These are phyloP conservation scores for Antennarius maculatus DNA, from an alignment of 2,797 vertebrate species.

Conservation along the genomic window DNA sequence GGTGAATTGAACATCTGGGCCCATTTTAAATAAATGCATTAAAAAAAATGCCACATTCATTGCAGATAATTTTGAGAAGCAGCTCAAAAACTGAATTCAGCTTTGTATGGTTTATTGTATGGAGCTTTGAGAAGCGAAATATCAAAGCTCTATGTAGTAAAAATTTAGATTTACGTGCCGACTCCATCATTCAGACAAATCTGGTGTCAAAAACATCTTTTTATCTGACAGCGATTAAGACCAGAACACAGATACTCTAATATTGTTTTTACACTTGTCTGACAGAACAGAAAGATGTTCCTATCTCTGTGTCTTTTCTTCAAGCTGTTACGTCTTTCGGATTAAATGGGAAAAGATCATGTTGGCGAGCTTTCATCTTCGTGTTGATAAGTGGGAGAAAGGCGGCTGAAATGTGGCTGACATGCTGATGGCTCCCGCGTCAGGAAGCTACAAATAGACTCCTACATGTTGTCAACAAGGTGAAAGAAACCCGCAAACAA, in stretches of 20 bases:
- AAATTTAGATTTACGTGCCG: constrained; percentile 25
- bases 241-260: constrained; percentile 52
- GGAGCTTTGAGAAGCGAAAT: not conserved
- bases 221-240: constrained; percentile 54
- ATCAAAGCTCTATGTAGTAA: constrained; percentile 34
- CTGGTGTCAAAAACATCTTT: constrained; percentile 45
- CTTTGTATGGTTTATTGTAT: constrained; percentile 1
- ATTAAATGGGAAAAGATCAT: constrained; percentile 56
- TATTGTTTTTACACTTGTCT: constrained; percentile 53
- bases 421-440: constrained; percentile 47
- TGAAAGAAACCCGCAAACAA: constrained; percentile 40
- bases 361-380: constrained; percentile 57
- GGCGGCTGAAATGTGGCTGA: constrained; percentile 53
- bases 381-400: constrained; percentile 42
- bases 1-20: no score
- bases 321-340: constrained; percentile 49
- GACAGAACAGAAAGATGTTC: constrained; percentile 44
- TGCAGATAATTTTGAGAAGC: not conserved
- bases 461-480: constrained; percentile 56
- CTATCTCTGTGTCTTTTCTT: constrained; percentile 39
- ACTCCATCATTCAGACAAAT: constrained; percentile 43
- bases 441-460: constrained; percentile 45
- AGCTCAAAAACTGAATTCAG: constrained; percentile 7
- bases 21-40: not conserved
- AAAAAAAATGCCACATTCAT: not conserved